These are phyloP conservation scores for Xiphorhynchus erythropygius DNA, from an alignment of 2,797 vertebrate genomes.

Conservation along the genomic window DNA sequence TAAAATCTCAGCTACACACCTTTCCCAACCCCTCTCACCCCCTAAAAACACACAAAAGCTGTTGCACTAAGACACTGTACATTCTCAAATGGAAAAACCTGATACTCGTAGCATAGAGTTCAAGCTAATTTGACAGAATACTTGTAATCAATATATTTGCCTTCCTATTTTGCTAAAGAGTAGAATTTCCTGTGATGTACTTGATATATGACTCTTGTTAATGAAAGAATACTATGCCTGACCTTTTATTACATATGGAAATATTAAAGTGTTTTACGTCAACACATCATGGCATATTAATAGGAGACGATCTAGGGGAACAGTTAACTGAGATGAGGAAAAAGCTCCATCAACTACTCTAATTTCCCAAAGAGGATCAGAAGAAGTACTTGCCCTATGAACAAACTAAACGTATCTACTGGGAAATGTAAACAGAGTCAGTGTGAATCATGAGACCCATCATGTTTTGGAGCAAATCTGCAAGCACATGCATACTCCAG, in stretches of 20 bases:
- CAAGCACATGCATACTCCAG: constrained; percentile 32
- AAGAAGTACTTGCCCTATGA: constrained; percentile 46
- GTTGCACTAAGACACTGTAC: not conserved
- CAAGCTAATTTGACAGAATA: constrained; percentile 29
- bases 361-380: constrained; percentile 49
- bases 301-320: constrained; percentile 50
- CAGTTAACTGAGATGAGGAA: constrained; percentile 31
- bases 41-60: not conserved
- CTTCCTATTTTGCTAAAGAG: constrained; percentile 40
- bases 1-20: not conserved
- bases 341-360: constrained; percentile 49
- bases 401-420: constrained; percentile 50
- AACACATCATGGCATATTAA: constrained; percentile 55
- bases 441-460: constrained; percentile 46
- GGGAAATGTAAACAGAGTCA: constrained; percentile 43
- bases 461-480: constrained; percentile 35
- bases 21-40: too few species aligned
- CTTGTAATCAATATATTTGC: constrained; percentile 53
- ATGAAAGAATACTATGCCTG: constrained; percentile 67
- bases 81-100: not conserved
- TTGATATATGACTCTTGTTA: constrained; percentile 55
- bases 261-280: constrained; percentile 71
- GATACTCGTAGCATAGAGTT: not conserved
- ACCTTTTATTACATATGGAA: constrained; percentile 67
- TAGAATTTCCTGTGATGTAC: constrained; percentile 37